phyloP scores from a whole-genome alignment of 2,888 invertebrate species.

The Poecilobothrus nobilitatus region DNA sequence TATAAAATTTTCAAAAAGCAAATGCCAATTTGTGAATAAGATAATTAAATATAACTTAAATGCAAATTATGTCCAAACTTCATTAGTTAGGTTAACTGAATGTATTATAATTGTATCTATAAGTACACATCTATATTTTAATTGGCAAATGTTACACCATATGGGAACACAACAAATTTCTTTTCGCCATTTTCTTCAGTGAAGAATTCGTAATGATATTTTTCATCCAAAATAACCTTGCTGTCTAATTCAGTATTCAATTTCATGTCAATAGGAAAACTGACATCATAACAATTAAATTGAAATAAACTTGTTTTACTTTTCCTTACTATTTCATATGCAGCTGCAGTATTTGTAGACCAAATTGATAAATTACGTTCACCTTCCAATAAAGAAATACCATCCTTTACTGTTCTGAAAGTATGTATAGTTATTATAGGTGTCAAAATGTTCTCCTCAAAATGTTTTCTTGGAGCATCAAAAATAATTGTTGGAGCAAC shows the following conservation, averaged over 20 bases:
- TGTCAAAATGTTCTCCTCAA: background rate
- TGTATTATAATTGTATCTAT: background rate
- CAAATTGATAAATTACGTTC: constrained; percentile 7
- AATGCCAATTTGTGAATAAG: no score
- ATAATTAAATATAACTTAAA: background rate
- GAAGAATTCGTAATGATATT: constrained; percentile 8
- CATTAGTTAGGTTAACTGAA: background rate
- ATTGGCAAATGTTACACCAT: constrained; percentile 11
- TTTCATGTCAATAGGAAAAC: background rate
- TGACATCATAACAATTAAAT: constrained; percentile 2
- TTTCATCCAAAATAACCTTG: background rate
- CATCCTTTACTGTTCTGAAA: constrained; percentile 9
- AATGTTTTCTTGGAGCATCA: constrained; percentile 5
- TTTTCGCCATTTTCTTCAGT: background rate
- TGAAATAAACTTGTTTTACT: background rate
- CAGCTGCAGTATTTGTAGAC: background rate
- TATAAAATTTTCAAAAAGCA: no score
- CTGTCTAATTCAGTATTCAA: background rate
- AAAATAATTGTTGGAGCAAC: background rate
- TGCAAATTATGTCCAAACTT: background rate
- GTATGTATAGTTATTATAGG: background rate
- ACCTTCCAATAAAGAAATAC: background rate
- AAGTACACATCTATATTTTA: no score
- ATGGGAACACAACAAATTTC: constrained; percentile 5
- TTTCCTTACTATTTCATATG: background rate